Evolutionary conservation across 2,888 invertebrate species (phyloP).

Genomic region (Apamea anceps): DNA sequence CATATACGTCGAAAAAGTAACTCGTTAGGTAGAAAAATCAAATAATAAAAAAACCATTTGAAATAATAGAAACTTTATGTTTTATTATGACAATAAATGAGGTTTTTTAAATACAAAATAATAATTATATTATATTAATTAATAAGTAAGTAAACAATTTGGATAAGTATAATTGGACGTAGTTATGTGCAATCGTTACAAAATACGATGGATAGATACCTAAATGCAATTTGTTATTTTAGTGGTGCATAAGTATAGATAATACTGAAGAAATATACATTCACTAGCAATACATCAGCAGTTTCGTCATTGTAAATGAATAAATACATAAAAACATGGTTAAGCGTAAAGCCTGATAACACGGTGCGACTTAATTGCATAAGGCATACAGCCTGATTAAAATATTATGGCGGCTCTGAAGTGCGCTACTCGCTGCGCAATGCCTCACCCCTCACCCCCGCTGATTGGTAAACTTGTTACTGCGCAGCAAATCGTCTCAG

Average conservation of each 20-base stretch:
- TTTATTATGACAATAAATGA: constrained; percentile 30
- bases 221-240: not conserved
- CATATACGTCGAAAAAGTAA: not conserved
- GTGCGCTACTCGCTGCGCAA: not conserved
- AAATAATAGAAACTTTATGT: constrained; percentile 41
- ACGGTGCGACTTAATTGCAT: not conserved
- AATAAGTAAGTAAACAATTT: constrained; percentile 44
- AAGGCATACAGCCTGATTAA: too few species aligned
- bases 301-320: not conserved
- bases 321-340: not conserved
- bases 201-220: not conserved
- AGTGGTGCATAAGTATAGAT: not conserved
- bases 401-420: not conserved
- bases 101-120: constrained; percentile 34
- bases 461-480: not conserved
- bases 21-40: not conserved
- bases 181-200: not conserved
- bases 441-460: not conserved
- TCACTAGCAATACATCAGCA: not conserved
- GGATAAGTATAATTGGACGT: constrained; percentile 20
- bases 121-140: constrained; percentile 30
- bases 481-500: not conserved
- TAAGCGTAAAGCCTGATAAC: not conserved
- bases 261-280: constrained; percentile 1
- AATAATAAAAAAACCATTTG: not conserved